These are phyloP conservation scores for Chaenodraco wilsoni DNA, from an alignment of 2,797 vertebrate species.

Conservation along the genomic window DNA sequence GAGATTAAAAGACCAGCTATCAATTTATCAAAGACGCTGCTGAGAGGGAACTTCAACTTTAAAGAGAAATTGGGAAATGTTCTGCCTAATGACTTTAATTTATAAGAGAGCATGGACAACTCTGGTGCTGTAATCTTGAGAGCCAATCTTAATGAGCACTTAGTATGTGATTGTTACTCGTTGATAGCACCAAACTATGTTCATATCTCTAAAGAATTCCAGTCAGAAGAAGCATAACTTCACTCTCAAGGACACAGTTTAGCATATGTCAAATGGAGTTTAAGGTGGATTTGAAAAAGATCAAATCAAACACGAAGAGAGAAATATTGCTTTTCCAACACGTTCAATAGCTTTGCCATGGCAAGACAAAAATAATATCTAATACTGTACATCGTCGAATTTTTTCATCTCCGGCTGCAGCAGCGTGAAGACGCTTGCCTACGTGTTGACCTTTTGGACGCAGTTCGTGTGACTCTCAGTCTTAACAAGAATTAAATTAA, in stretches of 20 bases:
- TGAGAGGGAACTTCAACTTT: conserved; percentile 66
- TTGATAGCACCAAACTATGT: conserved; percentile 17
- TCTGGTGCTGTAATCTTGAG: conserved; percentile 40
- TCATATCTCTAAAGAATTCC: conserved; percentile 9
- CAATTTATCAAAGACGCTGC: conserved; percentile 71
- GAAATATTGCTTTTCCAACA: conserved; percentile 5
- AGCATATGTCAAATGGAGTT: conserved; percentile 5
- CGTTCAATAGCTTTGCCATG: conserved; percentile 42
- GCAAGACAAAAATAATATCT: conserved; percentile 43
- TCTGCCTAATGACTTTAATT: conserved; percentile 67
- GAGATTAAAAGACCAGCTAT: conserved; percentile 73
- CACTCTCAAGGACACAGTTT: background rate
- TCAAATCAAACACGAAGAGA: conserved; percentile 16
- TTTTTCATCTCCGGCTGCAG: conserved; percentile 52
- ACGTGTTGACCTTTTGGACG: conserved; percentile 57
- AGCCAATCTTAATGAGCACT: conserved; percentile 51
- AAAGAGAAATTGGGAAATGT: conserved; percentile 65
- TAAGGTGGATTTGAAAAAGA: conserved; percentile 12
- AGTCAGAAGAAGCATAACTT: background rate
- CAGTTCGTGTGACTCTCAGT: conserved; percentile 33
- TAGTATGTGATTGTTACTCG: conserved; percentile 32
- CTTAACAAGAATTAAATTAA: conserved; percentile 53
- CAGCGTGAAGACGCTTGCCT: conserved; percentile 41
- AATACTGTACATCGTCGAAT: conserved; percentile 38
- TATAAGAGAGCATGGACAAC: conserved; percentile 59